Base-by-base conservation (phyloP, 2,113 vertebrate genomes). In the Eidolon helvum region DNA sequence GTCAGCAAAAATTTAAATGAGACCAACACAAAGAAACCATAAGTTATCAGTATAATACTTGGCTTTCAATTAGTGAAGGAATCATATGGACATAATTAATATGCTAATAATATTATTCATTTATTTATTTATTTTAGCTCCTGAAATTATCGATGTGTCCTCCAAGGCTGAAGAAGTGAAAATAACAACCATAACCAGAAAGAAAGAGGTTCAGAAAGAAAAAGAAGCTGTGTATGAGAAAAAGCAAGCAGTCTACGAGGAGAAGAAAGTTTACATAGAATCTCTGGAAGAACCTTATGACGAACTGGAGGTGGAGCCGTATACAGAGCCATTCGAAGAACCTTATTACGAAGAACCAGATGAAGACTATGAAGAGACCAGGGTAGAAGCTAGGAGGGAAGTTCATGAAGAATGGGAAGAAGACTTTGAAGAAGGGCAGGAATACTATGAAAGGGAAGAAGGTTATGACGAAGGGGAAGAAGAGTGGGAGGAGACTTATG, bases 131-230 rank as follows among this genome's bases (percentile, higher is more conserved):
- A 22, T 95, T 97, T 33, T 98, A 99, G 99, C 96, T 96, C 98
- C 98, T 33, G 98, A 97, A 59, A 95, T 98, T 85, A 94, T 98
- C 8, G 98, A 98, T 48, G 59, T 98, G 48, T 96, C 98, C 48
- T 98, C 98, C 96, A 98, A 99, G 97, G 98, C 99, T 68, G 99
- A 99, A 95, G 98, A 98, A 57, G 87, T 99, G 53, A 98, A 98
- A 97, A 98, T 98, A 98, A 98, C 84, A 80, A 98, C 98, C 5
- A 97, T 99, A 21, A 96, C 98, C 89, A 98, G 87, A 88, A 99
- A 98, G 98, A 98, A 99, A 97, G 98, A 98, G 69, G 87, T 98
- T 92, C 97, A 97, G 74, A 96, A 97, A 95, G 92, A 98, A 69
- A 94, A 86, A 72, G 97, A 98, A 86, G 48, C 91, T 24, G 96